Conservation (phyloP, 2,888 invertebrate genomes). For the Acleris cristana region DNA sequence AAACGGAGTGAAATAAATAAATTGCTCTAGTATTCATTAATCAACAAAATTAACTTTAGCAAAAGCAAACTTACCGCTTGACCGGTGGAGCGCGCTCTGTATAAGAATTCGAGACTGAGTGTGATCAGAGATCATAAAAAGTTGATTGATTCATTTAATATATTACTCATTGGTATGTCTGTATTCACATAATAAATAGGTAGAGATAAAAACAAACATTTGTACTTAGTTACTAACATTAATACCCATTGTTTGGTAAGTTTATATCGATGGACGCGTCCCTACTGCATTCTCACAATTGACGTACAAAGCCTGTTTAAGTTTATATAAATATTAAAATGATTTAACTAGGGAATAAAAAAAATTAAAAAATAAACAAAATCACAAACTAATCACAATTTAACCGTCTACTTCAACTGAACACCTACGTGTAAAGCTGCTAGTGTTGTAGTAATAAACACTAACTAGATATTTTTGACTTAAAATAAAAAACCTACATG, state of each 20-base stretch:
- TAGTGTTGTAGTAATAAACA: not conserved
- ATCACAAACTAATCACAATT: conserved; percentile 32
- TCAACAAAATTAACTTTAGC: conserved; percentile 41
- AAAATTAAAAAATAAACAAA: conserved; percentile 1
- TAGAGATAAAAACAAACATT: conserved; percentile 2
- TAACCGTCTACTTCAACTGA: conserved; percentile 12
- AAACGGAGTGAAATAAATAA: conserved; percentile 40
- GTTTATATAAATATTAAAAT: too few species aligned
- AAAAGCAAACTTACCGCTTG: conserved; percentile 53
- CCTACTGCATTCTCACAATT: too few species aligned
- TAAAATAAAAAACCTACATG: too few species aligned
- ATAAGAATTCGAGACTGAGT: conserved; percentile 20
- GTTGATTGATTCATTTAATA: not conserved
- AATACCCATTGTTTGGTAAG: conserved; percentile 4
- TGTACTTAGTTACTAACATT: conserved; percentile 14
- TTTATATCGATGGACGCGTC: too few species aligned
- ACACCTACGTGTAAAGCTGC: not conserved
- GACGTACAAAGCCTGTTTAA: too few species aligned
- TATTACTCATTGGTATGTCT: not conserved
- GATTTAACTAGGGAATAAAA: too few species aligned
- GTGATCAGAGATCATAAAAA: too few species aligned
- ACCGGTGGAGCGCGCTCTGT: not conserved
- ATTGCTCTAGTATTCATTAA: conserved; percentile 29
- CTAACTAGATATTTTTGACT: not conserved
- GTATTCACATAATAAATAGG: not conserved